phyloP scores from a whole-genome alignment of 2,888 invertebrate genomes.

The Pseudeuparius sepicola region DNA sequence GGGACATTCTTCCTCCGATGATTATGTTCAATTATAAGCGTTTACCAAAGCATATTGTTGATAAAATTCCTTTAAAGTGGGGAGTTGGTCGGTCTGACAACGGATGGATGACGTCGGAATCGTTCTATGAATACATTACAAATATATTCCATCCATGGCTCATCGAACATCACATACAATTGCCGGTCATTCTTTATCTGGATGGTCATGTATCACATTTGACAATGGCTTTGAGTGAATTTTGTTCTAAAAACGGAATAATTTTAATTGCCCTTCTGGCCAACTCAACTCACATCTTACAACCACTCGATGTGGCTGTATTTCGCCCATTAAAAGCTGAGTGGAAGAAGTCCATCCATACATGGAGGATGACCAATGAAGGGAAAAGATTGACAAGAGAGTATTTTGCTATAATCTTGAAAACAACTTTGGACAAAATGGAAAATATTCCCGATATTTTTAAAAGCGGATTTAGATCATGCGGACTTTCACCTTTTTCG shows the following conservation, averaged over 20 bases:
- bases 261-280: slow-evolving; percentile 13
- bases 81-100: too few species aligned
- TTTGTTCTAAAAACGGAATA: slow-evolving; percentile 18
- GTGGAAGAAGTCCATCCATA: slow-evolving; percentile 13
- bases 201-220: slow-evolving; percentile 18
- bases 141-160: too few species aligned
- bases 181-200: slow-evolving; percentile 16
- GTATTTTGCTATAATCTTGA: too few species aligned
- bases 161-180: slow-evolving; percentile 19
- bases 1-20: slow-evolving; percentile 15
- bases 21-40: slow-evolving; percentile 13
- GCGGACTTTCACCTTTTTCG: slow-evolving; percentile 18
- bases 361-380: too few species aligned
- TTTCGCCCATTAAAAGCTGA: slow-evolving; percentile 17
- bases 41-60: slow-evolving; percentile 17
- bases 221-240: slow-evolving; percentile 14
- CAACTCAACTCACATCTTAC: slow-evolving; percentile 16
- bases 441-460: too few species aligned
- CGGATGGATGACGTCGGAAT: slow-evolving; percentile 18
- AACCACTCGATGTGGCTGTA: slow-evolving; percentile 15
- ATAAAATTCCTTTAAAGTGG: too few species aligned
- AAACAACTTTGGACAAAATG: too few species aligned
- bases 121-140: too few species aligned
- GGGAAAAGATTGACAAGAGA: too few species aligned
- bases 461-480: slow-evolving; percentile 18